A percentile compares a stretch with the other conserved stretches of the same genome.
Conservation (phyloP, 2,113 vertebrate species). For the Pedetes capensis region DNA sequence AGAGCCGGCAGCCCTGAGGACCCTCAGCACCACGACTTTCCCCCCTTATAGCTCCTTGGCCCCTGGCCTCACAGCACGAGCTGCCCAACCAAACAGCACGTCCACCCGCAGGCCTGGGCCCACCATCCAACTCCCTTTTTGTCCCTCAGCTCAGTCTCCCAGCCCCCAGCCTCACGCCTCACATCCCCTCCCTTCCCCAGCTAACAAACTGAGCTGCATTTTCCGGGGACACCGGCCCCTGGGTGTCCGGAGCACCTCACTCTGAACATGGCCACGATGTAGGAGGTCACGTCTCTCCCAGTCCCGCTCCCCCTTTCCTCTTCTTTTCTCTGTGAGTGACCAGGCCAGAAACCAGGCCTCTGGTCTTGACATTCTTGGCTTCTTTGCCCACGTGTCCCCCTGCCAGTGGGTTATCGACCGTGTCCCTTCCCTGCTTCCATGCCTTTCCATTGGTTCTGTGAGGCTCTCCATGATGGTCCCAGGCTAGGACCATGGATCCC, state of each 20-base stretch:
- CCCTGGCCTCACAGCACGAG: too few species aligned
- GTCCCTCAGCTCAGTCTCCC: neutral
- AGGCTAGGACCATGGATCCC: neutral
- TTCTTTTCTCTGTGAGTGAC: neutral
- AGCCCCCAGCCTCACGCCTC: neutral
- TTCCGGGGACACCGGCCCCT: accelerated
- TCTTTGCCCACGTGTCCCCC: neutral
- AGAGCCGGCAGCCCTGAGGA: neutral
- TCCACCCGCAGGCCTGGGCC: neutral
- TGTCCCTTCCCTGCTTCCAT: neutral
- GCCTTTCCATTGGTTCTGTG: neutral
- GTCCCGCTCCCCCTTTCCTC: too few species aligned
- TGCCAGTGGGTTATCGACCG: neutral
- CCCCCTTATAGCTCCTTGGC: neutral
- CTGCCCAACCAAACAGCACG: accelerated
- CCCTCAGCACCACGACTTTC: too few species aligned
- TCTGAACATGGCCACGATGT: neutral
- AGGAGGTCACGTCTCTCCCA: accelerated
- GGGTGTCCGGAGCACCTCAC: accelerated
- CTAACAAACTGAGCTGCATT: neutral
- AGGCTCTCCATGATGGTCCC: accelerated
- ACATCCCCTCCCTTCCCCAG: too few species aligned
- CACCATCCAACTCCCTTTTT: accelerated
- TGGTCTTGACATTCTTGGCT: neutral
- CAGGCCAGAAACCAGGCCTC: neutral